Base-by-base conservation (phyloP, 2,888 invertebrate species). In the Ectemnius lituratus region DNA sequence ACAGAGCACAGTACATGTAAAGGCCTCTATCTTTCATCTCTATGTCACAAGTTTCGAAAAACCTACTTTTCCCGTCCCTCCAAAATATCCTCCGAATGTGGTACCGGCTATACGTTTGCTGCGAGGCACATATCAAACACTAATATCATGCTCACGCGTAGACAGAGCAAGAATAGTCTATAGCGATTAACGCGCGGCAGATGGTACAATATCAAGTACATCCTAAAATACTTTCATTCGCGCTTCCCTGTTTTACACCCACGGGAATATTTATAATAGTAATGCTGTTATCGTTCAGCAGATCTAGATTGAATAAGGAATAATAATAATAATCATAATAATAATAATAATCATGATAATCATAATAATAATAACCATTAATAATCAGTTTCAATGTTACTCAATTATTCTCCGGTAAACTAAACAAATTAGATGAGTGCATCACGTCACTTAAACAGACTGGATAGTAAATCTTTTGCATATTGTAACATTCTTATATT, bases 1-100 rank as follows among this genome's bases (percentile, higher is more conserved):
- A 67, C 60, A 37, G 70, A 83, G 83, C 83, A 83, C 83, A 83
- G 81, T 81, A 81, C 79, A 85, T 68, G 85, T 85, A 85, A 83
- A 86, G 86, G 86, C 86, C 86, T 84, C 86, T 84, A 86, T 79
- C 81, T 70, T 74, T 75, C 75, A 70, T 63, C 75, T 77, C 52
- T 72, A 68, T 69, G 62, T 72, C 60, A 63, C 47, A 20, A 47
- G 65, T 52, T 16, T 72, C 66, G 37, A 70, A 60, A 65, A 76
- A 62, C 64, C 69, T 64, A 62, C 62, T 67, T 60, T 16, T 16
- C 52, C 57, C 45, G 47, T 61, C 70, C 70, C 28, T 71, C 63
- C 47, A 67, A 78, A 73, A 79, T 79, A 79, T 78, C 73, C 69
- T 70, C 62, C 61, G 16, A 23, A 28, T 70, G 65, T 47, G 64